Base-by-base conservation (phyloP, 2,797 vertebrate genomes). In the Anolis apletophallus region DNA sequence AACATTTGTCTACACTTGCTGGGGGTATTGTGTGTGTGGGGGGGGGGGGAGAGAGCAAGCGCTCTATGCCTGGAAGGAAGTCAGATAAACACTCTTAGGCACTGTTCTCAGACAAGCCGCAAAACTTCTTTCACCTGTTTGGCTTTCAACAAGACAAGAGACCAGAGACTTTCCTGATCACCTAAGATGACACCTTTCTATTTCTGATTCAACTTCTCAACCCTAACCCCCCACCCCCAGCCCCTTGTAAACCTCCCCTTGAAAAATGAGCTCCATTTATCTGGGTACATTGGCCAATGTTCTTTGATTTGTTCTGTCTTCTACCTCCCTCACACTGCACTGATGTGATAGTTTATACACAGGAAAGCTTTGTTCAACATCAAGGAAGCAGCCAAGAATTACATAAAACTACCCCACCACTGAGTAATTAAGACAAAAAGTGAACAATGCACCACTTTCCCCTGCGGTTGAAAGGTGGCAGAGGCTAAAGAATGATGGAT, bases 291-390 rank as follows among this genome's bases (percentile, higher is more conserved):
- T 79, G 88, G 81, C 0, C 59, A 88, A 68, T 1, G 14, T 86
- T 86, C 36, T 75, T 87, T 85, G 83, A 87, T 68, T 69, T 34
- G 71, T 0, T 90, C 88, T 40, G 34, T 82, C 80, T 0, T 0
- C 87, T 79, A 86, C 81, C 77, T 85, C 55, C 0, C 0, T 21
- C 84, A 80, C 82, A 19, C 81, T 0, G 3, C 0, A 0, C 0
- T 82, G 85, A 90, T 90, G 80, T 85, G 72, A 29, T 46, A 0
- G 14, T 75, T 79, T 84, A 89, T 57, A 79, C 89, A 95, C 85
- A 94, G 73, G 90, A 93, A 90, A 91, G 88, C 94, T 93, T 93
- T 95, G 94, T 95, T 86, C 89, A 90, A 55, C 68, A 80, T 14
- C 73, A 75, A 91, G 88, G 89, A 86, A 19, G 36, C 90, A 88